Evolutionary conservation across 2,113 vertebrate species (phyloP).

Genomic region (Aptenodytes forsteri): DNA sequence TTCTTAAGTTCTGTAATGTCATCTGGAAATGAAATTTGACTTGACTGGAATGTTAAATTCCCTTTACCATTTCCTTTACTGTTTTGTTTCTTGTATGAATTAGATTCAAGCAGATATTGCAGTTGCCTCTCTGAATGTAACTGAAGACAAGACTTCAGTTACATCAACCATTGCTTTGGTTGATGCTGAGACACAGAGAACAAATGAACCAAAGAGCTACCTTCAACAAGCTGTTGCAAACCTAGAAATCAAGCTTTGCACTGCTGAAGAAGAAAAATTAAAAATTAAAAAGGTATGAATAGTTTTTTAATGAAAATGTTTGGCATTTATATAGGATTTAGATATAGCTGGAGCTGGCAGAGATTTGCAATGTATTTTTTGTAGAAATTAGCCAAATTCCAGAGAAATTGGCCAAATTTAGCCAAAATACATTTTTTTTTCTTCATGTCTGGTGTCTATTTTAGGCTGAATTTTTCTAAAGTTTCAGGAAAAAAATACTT

Average conservation of each 20-base stretch:
- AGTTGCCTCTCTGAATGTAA: conserved; percentile 36
- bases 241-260: conserved; percentile 69
- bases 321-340: neutral
- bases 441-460: neutral
- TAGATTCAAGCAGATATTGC: conserved; percentile 65
- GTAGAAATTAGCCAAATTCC: neutral
- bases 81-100: conserved; percentile 5
- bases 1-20: neutral
- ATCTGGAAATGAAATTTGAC: neutral
- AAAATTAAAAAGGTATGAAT: conserved; percentile 75
- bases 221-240: conserved; percentile 70
- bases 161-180: neutral
- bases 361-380: neutral
- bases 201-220: conserved; percentile 21
- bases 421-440: neutral
- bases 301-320: neutral
- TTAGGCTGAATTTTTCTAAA: neutral
- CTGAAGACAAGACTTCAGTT: conserved; percentile 41
- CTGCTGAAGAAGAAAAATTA: conserved; percentile 78
- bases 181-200: conserved; percentile 2
- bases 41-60: neutral
- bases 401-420: neutral
- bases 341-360: neutral
- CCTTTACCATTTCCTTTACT: neutral
- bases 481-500: neutral